phyloP scores from a whole-genome alignment of 2,113 vertebrate genomes.

The Dryoscopus gambensis region DNA sequence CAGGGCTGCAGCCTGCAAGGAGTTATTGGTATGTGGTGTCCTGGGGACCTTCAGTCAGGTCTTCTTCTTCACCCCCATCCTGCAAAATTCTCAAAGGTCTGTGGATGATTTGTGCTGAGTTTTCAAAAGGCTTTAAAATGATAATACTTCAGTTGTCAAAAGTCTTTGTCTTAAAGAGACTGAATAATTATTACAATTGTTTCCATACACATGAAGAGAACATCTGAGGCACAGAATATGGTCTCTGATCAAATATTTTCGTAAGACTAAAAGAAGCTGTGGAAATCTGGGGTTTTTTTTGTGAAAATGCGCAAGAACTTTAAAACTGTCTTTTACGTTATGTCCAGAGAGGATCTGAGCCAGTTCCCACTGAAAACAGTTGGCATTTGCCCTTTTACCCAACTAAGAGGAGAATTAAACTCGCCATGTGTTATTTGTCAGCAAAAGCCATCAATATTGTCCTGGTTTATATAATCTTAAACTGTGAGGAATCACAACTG shows the following conservation, averaged over 20 bases:
- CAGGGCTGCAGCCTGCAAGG: not conserved
- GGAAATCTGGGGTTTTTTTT: not conserved
- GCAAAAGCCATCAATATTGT: not conserved
- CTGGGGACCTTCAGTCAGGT: not conserved
- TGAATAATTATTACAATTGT: not conserved
- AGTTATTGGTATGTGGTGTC: not conserved
- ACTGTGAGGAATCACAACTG: conserved; percentile 1
- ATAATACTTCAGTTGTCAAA: not conserved
- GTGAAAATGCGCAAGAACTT: not conserved
- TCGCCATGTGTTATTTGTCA: conserved; percentile 9
- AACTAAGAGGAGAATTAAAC: not conserved
- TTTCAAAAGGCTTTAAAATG: not conserved
- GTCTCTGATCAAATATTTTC: not conserved
- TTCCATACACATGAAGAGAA: not conserved
- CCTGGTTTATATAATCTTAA: not conserved
- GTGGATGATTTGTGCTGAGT: not conserved
- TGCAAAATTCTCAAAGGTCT: not conserved
- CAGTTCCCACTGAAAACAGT: not conserved
- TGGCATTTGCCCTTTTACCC: not conserved
- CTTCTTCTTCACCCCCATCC: not conserved
- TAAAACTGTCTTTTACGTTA: not conserved
- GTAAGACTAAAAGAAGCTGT: not conserved
- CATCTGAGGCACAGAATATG: not conserved
- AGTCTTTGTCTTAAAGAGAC: not conserved
- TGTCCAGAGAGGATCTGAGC: not conserved